Evolutionary conservation across 2,888 invertebrate species (phyloP).

Genomic region (Dichetophora obliterata): DNA sequence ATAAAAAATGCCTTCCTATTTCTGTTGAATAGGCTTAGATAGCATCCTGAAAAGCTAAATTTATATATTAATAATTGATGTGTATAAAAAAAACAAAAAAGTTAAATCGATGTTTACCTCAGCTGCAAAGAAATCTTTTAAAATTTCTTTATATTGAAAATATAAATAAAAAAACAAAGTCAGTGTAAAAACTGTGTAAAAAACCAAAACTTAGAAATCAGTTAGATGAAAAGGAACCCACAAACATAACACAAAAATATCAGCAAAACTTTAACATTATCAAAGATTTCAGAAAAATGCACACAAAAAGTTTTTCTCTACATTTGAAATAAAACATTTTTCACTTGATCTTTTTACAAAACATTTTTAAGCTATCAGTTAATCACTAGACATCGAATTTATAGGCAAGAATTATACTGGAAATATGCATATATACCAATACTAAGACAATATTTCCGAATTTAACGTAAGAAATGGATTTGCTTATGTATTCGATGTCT

Average conservation of each 20-base stretch:
- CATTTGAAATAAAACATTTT: no score
- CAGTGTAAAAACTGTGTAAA: conserved; percentile 25
- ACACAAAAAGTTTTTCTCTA: neutral
- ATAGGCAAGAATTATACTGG: no score
- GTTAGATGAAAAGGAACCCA: conserved; percentile 44
- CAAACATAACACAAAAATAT: conserved; percentile 44
- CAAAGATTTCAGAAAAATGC: conserved; percentile 32
- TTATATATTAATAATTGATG: neutral
- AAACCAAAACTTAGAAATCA: conserved; percentile 36
- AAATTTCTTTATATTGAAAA: neutral
- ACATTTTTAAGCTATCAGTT: no score
- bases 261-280: conserved; percentile 8
- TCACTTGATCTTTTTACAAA: no score
- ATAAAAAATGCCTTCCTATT: conserved; percentile 52
- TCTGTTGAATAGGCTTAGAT: conserved; percentile 50
- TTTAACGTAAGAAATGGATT: no score
- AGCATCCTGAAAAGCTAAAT: conserved; percentile 35
- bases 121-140: conserved; percentile 5
- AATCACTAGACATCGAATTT: no score
- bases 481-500: no score
- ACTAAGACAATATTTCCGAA: no score
- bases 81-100: conserved; percentile 20
- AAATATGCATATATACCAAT: no score
- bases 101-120: conserved; percentile 30
- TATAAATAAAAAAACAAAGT: conserved; percentile 3